Evolutionary conservation across 1,140 invertebrate genomes (phyloP).

Genomic region (Latrodectus geometricus): DNA sequence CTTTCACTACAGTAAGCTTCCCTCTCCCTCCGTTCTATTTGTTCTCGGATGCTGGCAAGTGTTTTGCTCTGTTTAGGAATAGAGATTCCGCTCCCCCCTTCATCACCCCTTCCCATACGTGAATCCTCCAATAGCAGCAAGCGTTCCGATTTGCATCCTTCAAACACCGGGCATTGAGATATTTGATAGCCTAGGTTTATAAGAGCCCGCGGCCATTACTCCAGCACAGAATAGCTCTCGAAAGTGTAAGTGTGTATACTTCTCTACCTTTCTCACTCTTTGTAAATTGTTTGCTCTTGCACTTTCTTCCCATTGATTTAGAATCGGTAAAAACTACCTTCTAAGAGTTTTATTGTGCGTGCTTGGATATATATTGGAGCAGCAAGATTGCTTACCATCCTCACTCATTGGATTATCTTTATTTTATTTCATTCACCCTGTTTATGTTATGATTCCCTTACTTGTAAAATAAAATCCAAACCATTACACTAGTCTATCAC

Average conservation of each 20-base stretch:
- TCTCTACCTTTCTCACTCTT: constrained; percentile 11
- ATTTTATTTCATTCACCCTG: background rate
- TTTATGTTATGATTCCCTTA: constrained; percentile 1
- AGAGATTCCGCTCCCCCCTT: constrained; percentile 26
- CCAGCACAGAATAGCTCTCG: constrained; percentile 60
- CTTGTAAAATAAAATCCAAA: background rate
- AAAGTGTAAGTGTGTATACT: constrained; percentile 58
- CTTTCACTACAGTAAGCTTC: constrained; percentile 40
- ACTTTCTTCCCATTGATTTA: background rate
- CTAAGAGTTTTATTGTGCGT: background rate
- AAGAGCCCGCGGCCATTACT: constrained; percentile 46
- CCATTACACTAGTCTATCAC: background rate
- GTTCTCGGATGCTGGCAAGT: constrained; percentile 60
- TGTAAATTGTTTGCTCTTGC: constrained; percentile 23
- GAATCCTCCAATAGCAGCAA: constrained; percentile 54
- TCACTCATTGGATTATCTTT: constrained; percentile 53
- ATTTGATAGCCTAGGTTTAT: constrained; percentile 62
- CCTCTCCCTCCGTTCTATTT: constrained; percentile 41
- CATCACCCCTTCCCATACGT: background rate
- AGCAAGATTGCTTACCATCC: background rate
- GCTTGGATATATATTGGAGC: background rate
- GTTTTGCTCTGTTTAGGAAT: constrained; percentile 61
- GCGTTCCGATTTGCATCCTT: constrained; percentile 53
- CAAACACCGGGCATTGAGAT: constrained; percentile 54
- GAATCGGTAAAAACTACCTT: background rate